A percentile compares a stretch with the other conserved stretches of the same genome.
These are phyloP conservation scores for Amitus sp. DNA, from an alignment of 2,888 invertebrate genomes.

Conservation along the genomic window DNA sequence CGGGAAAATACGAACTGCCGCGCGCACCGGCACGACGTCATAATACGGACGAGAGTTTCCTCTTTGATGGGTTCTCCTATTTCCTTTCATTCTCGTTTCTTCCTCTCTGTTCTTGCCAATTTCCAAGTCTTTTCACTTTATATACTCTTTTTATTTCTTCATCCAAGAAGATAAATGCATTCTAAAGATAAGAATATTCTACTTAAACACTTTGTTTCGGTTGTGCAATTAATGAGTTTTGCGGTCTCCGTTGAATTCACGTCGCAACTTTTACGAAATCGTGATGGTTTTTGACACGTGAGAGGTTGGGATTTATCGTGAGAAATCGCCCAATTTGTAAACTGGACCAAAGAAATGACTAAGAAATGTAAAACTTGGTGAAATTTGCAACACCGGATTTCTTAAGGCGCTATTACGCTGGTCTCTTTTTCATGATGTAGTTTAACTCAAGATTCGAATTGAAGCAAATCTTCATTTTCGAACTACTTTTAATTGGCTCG, in stretches of 20 bases:
- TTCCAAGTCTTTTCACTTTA: slow-evolving; percentile 19
- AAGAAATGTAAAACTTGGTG: neutral
- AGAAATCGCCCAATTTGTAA: neutral
- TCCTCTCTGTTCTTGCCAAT: slow-evolving; percentile 18
- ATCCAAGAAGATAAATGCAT: neutral
- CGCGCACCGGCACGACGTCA: slow-evolving; percentile 29
- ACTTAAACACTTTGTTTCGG: neutral
- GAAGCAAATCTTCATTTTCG: too few relatives aligned
- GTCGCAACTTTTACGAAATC: slow-evolving; percentile 1
- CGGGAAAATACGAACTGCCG: slow-evolving; percentile 42
- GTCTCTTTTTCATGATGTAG: too few relatives aligned
- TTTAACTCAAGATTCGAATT: too few relatives aligned
- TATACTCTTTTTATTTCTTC: slow-evolving; percentile 4
- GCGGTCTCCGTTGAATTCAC: neutral
- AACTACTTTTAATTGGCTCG: slow-evolving; percentile 16
- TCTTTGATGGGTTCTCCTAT: slow-evolving; percentile 1
- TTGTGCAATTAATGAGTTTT: neutral
- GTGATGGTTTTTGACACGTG: neutral
- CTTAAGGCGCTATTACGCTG: neutral
- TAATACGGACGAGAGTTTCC: slow-evolving; percentile 21
- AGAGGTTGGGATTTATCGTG: neutral
- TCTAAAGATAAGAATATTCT: neutral
- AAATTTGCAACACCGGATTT: neutral
- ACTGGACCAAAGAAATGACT: neutral
- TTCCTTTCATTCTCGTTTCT: slow-evolving; percentile 12